Conservation (phyloP, 2,888 invertebrate species). For the Stenolophus ochropezus region DNA sequence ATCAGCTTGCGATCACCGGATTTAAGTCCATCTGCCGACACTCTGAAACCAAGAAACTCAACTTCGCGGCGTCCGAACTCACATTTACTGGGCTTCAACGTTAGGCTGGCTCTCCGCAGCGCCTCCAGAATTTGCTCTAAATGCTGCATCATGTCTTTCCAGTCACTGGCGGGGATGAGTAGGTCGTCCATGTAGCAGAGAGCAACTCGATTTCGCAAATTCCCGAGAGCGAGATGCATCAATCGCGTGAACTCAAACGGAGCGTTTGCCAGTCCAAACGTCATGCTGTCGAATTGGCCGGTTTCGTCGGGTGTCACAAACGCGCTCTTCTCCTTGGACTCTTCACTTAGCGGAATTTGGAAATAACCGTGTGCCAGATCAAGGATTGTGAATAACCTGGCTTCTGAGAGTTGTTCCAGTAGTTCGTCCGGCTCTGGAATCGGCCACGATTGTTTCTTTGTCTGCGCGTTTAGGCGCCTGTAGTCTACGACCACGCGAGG, state of each 20-base stretch:
- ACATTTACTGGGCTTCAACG: too few species aligned
- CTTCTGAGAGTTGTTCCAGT: too few species aligned
- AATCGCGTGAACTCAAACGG: constrained; percentile 66
- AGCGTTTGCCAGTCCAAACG: constrained; percentile 67
- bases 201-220: constrained; percentile 61
- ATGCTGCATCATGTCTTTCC: constrained; percentile 63
- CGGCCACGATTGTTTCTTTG: too few species aligned
- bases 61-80: too few species aligned
- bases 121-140: constrained; percentile 63
- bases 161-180: constrained; percentile 63
- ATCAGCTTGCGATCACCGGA: constrained; percentile 35
- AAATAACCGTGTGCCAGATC: constrained; percentile 1
- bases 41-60: constrained; percentile 66
- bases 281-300: constrained; percentile 66
- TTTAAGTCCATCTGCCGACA: constrained; percentile 39
- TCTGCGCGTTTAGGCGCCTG: too few species aligned
- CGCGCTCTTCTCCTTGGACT: constrained; percentile 6
- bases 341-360: not conserved
- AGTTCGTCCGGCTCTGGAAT: too few species aligned
- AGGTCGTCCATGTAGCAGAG: too few species aligned
- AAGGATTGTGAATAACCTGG: too few species aligned
- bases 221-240: constrained; percentile 64
- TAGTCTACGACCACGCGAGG: too few species aligned
- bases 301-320: constrained; percentile 63
- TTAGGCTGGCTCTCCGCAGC: constrained; percentile 62